These are phyloP conservation scores for Zele albiditarsus DNA, from an alignment of 2,888 invertebrate genomes.

Conservation along the genomic window DNA sequence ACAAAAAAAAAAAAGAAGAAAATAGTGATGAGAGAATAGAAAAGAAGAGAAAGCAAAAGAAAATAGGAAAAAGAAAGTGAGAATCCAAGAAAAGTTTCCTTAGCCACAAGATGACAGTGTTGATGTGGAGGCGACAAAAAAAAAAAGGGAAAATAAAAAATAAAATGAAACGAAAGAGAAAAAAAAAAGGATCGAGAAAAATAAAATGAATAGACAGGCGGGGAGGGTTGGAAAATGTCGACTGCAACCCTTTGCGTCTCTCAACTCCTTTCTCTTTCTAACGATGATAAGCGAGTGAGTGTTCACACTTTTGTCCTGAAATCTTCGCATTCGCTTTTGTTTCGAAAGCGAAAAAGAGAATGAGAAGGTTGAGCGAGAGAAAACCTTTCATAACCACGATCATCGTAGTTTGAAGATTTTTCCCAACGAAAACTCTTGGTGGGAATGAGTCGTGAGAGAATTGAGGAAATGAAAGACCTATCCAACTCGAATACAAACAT, in stretches of 20 bases:
- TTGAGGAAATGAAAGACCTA: conserved; percentile 33
- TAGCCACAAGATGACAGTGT: conserved; percentile 19
- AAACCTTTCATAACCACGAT: conserved; percentile 49
- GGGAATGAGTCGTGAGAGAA: conserved; percentile 27
- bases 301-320: conserved; percentile 18
- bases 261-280: not conserved
- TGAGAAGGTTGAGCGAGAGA: conserved; percentile 12
- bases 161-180: conserved; percentile 5
- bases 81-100: conserved; percentile 24
- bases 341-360: conserved; percentile 21
- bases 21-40: conserved; percentile 19
- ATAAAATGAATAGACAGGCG: not conserved
- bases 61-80: not conserved
- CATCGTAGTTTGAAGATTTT: conserved; percentile 44
- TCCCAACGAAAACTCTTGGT: conserved; percentile 28
- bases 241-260: conserved; percentile 2
- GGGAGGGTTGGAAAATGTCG: not conserved
- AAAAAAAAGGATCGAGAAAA: not conserved
- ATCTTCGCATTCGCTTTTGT: conserved; percentile 25
- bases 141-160: conserved; percentile 1
- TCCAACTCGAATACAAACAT: conserved; percentile 24
- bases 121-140: conserved; percentile 10
- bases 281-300: conserved; percentile 16
- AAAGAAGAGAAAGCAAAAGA: not conserved
- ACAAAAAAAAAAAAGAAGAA: conserved; percentile 13